These are phyloP conservation scores for Alectura lathami DNA, from an alignment of 2,113 vertebrate genomes.

Conservation along the genomic window DNA sequence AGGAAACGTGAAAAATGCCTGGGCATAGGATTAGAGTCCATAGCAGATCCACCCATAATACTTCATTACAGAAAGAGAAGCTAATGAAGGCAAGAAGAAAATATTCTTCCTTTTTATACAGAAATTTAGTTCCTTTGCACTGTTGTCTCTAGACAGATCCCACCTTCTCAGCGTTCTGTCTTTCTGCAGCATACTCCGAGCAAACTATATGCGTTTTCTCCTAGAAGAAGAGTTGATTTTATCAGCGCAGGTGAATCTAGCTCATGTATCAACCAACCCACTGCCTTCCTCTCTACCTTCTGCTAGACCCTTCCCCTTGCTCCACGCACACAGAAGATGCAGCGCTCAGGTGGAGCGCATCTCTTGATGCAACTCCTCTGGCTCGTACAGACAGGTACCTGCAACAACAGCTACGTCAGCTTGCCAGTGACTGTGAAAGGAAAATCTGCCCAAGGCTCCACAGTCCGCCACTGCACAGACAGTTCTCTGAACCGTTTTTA, in stretches of 20 bases:
- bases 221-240: background rate
- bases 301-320: background rate
- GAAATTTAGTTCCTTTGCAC: background rate
- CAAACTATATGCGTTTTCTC: background rate
- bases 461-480: background rate
- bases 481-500: background rate
- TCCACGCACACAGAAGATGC: rapidly evolving
- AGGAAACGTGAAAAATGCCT: background rate
- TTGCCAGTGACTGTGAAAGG: background rate
- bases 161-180: background rate
- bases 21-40: background rate
- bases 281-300: background rate
- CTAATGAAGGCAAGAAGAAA: background rate
- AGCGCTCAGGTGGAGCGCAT: rapidly evolving
- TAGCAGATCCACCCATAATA: background rate
- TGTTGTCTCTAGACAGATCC: background rate
- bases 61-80: background rate
- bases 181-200: background rate
- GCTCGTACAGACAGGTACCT: background rate
- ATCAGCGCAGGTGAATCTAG: background rate
- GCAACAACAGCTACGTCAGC: background rate
- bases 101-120: background rate
- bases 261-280: background rate
- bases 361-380: background rate
- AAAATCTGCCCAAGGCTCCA: background rate